phyloP scores from a whole-genome alignment of 2,797 vertebrate genomes.

The Pseudomugil gertrudae region DNA sequence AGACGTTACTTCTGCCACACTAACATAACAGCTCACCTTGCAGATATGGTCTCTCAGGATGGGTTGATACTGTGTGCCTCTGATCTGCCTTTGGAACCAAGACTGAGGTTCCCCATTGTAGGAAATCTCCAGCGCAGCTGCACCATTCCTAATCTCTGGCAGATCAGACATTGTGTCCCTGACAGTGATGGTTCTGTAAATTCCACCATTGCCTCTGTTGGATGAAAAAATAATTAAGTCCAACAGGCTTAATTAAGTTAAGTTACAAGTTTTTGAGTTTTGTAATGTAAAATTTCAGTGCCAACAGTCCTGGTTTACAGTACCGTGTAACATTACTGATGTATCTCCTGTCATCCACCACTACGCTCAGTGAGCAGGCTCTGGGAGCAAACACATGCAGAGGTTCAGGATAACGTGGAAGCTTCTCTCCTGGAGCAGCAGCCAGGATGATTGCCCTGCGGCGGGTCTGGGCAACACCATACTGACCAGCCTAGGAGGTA shows the following conservation, averaged over 20 bases:
- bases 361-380: slow-evolving; percentile 93
- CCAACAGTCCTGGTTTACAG: not conserved
- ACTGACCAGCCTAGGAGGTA: slow-evolving; percentile 89
- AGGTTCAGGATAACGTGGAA: slow-evolving; percentile 93
- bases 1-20: not conserved
- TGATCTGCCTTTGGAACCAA: slow-evolving; percentile 98
- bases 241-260: too few relatives aligned
- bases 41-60: slow-evolving; percentile 98
- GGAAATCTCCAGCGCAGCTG: slow-evolving; percentile 89
- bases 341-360: slow-evolving; percentile 93
- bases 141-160: slow-evolving; percentile 94
- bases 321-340: slow-evolving; percentile 95
- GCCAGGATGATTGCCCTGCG: slow-evolving; percentile 94
- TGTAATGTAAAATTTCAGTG: not conserved
- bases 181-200: slow-evolving; percentile 96
- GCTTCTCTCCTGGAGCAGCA: slow-evolving; percentile 92
- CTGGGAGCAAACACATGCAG: slow-evolving; percentile 94
- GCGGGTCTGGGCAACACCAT: slow-evolving; percentile 93
- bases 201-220: slow-evolving; percentile 88
- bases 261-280: not conserved
- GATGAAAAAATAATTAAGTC: not conserved
- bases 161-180: slow-evolving; percentile 97
- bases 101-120: slow-evolving; percentile 98
- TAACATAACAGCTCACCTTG: slow-evolving; percentile 82
- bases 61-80: slow-evolving; percentile 95